These are phyloP conservation scores for Porites lobata DNA, from an alignment of 92 coral and sea anemone genomes.

Conservation along the genomic window DNA sequence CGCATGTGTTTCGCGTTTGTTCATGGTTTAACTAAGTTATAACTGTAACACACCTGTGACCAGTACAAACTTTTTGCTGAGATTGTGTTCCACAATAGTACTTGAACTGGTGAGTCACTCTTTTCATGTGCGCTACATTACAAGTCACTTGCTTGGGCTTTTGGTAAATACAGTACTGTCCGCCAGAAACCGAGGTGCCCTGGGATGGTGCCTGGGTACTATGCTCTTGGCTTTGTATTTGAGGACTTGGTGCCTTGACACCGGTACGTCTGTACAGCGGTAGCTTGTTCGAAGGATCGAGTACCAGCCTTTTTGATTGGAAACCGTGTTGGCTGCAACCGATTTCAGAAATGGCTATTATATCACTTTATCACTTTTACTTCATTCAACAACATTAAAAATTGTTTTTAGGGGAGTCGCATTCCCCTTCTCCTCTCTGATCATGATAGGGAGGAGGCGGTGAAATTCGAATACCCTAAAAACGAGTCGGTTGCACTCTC, in stretches of 20 bases:
- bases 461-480: too few species aligned
- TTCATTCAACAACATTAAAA: too few species aligned
- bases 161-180: conserved; percentile 80
- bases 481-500: too few species aligned
- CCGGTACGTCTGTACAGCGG: conserved; percentile 40
- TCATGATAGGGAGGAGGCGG: too few species aligned
- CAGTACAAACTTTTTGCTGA: conserved; percentile 72
- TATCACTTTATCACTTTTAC: too few species aligned
- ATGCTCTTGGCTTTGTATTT: conserved; percentile 6
- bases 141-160: conserved; percentile 77
- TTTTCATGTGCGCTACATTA: conserved; percentile 76
- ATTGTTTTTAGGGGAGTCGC: too few species aligned
- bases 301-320: conserved; percentile 7
- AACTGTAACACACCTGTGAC: conserved; percentile 60
- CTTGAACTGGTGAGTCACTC: conserved; percentile 56
- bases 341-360: neutral
- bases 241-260: conserved; percentile 49
- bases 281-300: conserved; percentile 38
- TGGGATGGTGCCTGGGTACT: conserved; percentile 31
- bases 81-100: conserved; percentile 75
- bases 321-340: neutral
- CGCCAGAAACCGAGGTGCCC: conserved; percentile 30
- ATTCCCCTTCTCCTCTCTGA: too few species aligned
- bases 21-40: neutral
- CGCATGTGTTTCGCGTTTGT: neutral